phyloP scores from a whole-genome alignment of 2,888 invertebrate genomes.

The Clusia tigrina region DNA sequence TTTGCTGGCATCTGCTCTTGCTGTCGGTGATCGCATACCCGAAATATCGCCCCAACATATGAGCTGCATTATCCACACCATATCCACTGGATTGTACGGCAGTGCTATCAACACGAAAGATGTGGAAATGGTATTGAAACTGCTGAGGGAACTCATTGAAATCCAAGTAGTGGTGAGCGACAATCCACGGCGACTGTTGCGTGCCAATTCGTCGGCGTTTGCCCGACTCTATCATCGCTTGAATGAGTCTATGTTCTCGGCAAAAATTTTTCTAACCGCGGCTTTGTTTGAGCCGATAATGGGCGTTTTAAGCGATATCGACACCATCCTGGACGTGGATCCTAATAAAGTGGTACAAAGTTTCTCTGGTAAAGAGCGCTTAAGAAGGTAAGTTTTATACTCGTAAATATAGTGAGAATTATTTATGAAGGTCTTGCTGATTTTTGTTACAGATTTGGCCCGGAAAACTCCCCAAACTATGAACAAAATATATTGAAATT shows the following conservation, averaged over 20 bases:
- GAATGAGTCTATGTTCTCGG: slow-evolving; percentile 88
- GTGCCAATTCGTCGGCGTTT: slow-evolving; percentile 87
- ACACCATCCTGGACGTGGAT: slow-evolving; percentile 91
- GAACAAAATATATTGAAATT: slow-evolving; percentile 78
- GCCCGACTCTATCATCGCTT: slow-evolving; percentile 86
- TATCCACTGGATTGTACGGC: slow-evolving; percentile 74
- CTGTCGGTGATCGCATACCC: slow-evolving; percentile 71
- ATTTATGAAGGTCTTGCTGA: slow-evolving; percentile 55
- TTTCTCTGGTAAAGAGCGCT: slow-evolving; percentile 52
- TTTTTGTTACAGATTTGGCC: slow-evolving; percentile 74
- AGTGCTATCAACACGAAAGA: slow-evolving; percentile 80
- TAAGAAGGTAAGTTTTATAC: slow-evolving; percentile 68
- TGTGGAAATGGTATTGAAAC: slow-evolving; percentile 71
- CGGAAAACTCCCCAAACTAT: slow-evolving; percentile 78
- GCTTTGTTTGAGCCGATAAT: slow-evolving; percentile 92
- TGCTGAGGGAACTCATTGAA: slow-evolving; percentile 74
- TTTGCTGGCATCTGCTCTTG: slow-evolving; percentile 74
- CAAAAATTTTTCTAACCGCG: slow-evolving; percentile 91
- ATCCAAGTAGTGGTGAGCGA: slow-evolving; percentile 76
- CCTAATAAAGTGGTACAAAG: slow-evolving; percentile 76
- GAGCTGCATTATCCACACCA: slow-evolving; percentile 59
- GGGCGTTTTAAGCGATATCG: slow-evolving; percentile 88
- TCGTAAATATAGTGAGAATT: slow-evolving; percentile 61
- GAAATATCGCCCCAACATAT: slow-evolving; percentile 57
- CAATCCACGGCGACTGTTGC: slow-evolving; percentile 77